Conservation (phyloP, 1,140 invertebrate species). For the Trigoniulus corallinus region DNA sequence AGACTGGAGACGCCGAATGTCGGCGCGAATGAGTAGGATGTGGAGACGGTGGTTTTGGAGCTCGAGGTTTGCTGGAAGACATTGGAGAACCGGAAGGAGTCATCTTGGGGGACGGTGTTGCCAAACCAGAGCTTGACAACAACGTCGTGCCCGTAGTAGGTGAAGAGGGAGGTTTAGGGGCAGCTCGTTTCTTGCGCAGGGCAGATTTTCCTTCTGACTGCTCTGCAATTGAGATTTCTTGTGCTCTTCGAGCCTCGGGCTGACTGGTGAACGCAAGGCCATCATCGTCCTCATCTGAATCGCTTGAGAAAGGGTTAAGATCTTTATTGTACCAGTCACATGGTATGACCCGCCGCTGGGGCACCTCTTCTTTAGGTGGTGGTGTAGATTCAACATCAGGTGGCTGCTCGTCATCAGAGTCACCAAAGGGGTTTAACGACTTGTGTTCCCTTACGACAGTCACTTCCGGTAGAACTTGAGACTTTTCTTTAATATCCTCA, state of each 20-base stretch:
- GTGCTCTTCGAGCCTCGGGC: too few relatives aligned
- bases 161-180: constrained; percentile 2
- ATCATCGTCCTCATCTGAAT: too few relatives aligned
- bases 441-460: too few relatives aligned
- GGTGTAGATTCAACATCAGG: not conserved
- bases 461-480: constrained; percentile 17
- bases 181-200: too few relatives aligned
- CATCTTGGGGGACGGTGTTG: not conserved
- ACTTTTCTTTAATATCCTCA: constrained; percentile 11
- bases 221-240: too few relatives aligned
- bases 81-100: too few relatives aligned
- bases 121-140: not conserved
- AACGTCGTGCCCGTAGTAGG: not conserved
- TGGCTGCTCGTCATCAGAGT: constrained; percentile 42
- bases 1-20: constrained; percentile 5
- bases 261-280: too few relatives aligned
- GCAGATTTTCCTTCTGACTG: too few relatives aligned
- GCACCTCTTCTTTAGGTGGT: not conserved
- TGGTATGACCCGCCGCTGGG: too few relatives aligned
- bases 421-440: constrained; percentile 48
- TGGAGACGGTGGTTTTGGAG: constrained; percentile 5
- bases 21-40: not conserved
- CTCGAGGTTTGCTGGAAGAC: too few relatives aligned
- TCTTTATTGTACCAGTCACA: too few relatives aligned
- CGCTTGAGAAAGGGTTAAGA: constrained; percentile 5